Conservation (phyloP, 1,140 invertebrate genomes). For the Drosophila bocki region DNA sequence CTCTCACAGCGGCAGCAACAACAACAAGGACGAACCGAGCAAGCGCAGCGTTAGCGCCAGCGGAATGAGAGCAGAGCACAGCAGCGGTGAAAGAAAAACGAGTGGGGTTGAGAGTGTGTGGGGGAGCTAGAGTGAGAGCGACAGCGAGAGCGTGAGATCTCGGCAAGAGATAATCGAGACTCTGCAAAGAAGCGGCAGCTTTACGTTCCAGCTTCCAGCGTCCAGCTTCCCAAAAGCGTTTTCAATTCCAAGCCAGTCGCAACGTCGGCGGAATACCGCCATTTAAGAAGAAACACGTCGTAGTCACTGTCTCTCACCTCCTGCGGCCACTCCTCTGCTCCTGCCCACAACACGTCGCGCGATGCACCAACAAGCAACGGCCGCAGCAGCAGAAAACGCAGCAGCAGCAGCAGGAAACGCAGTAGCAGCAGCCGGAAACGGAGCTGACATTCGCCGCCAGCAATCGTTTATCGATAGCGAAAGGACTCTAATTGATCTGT, state of each 20-base stretch:
- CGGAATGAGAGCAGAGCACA: constrained; percentile 1
- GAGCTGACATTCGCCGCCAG: constrained; percentile 4
- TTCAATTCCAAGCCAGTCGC: constrained; percentile 75
- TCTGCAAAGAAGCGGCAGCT: constrained; percentile 28
- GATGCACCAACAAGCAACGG: constrained; percentile 59
- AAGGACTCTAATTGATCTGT: constrained; percentile 33
- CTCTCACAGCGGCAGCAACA: constrained; percentile 12
- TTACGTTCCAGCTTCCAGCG: constrained; percentile 50
- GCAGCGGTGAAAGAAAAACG: constrained; percentile 1
- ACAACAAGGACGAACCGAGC: constrained; percentile 30
- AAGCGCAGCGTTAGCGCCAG: constrained; percentile 2
- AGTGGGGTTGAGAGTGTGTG: constrained; percentile 14
- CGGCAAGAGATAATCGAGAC: constrained; percentile 20
- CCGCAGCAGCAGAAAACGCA: constrained; percentile 47
- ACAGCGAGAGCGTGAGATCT: constrained; percentile 24
- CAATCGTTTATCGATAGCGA: constrained; percentile 14
- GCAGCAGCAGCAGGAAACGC: constrained; percentile 12
- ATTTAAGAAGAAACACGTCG: constrained; percentile 12
- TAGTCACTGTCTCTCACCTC: constrained; percentile 6
- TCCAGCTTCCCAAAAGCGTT: constrained; percentile 69
- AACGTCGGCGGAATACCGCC: constrained; percentile 57
- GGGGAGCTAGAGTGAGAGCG: constrained; percentile 12
- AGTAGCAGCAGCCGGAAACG: constrained; percentile 12
- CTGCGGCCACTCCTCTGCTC: constrained; percentile 27
- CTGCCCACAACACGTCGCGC: constrained; percentile 39